Percentiles rank a stretch among this genome's conserved stretches.
Conservation (phyloP, 2,797 vertebrate species). For the Sebastes hubbsi region DNA sequence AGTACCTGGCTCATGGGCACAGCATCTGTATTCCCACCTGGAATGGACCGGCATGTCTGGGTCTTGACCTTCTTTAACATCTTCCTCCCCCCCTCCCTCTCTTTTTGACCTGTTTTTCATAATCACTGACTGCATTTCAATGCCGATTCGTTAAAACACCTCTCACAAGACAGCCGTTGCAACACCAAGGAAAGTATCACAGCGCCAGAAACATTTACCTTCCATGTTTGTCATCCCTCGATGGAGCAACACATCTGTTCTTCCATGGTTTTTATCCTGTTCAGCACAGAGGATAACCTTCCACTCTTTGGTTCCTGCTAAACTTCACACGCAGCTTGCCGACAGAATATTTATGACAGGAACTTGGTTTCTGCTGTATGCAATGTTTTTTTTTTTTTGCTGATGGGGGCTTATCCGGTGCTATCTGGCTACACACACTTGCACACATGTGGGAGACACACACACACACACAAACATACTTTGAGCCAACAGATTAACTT, state of each 20-base stretch:
- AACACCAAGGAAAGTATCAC: background rate
- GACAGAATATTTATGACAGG: slow-evolving; percentile 16
- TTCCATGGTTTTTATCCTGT: background rate
- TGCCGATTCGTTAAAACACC: background rate
- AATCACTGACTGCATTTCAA: background rate
- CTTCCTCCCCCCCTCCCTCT: background rate
- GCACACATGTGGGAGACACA: background rate
- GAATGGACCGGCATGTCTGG: background rate
- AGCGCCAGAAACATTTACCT: background rate
- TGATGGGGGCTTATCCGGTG: slow-evolving; percentile 25
- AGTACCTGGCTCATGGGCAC: slow-evolving; percentile 28
- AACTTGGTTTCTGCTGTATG: slow-evolving; percentile 17
- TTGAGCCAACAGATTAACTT: slow-evolving; percentile 50
- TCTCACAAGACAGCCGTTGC: background rate
- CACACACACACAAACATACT: slow-evolving; percentile 6
- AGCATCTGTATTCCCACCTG: slow-evolving; percentile 48
- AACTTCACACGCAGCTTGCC: background rate
- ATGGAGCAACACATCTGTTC: background rate
- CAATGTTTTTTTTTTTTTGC: slow-evolving; percentile 17
- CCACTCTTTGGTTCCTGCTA: background rate
- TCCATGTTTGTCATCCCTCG: background rate
- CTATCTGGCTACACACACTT: slow-evolving; percentile 7
- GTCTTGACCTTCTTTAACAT: background rate
- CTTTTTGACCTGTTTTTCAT: background rate
- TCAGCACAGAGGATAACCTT: background rate